Base-by-base conservation (phyloP, 2,797 vertebrate genomes). In the Mergus octosetaceus region DNA sequence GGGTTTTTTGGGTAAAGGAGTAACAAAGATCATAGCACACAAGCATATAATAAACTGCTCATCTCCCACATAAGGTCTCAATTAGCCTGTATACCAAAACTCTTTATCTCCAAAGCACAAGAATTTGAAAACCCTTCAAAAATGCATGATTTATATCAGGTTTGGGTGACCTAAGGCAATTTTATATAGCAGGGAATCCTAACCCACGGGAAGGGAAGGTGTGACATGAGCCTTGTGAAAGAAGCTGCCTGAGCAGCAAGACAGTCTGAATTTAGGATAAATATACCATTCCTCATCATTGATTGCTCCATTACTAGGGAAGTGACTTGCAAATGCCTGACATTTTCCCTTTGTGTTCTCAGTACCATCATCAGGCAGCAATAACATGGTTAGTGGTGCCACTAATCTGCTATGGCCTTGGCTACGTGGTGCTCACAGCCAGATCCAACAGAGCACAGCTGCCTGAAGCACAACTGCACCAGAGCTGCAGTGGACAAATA, bases 61-160 rank as follows among this genome's bases (percentile, higher is more conserved):
- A 3, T 30, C 27, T 76, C 49, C 32, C 21, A 28, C 19, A 64
- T 21, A 41, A 56, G 49, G 22, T 71, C 53, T 86, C 41, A 43
- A 6, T 73, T 73, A 41, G 22, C 20, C 43, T 71, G 13, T 15
- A 24, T 27, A 75, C 13, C 49, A 71, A 60, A 30, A 2, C 6
- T 83, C 12, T 68, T 75, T 20, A 8, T 78, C 64, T 79, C 38
- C 41, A 76, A 85, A 88, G 70, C 25, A 94, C 10, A 24, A 73
- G 21, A 82, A 75, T 62, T 10, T 53, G 13, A 66, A 84, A 70
- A 43, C 2, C 9, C 22, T 92, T 62, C 47, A 39, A 38, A 93
- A 85, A 85, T 24, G 5, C 56, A 68, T 76, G 41, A 36, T 47
- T 88, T 87, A 2, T 34, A 53, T 47, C 22, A 68, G 5, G 14